A percentile compares a stretch with the other conserved stretches of the same genome.
Conservation (phyloP, 2,797 vertebrate genomes). For the Lateolabrax maculatus region DNA sequence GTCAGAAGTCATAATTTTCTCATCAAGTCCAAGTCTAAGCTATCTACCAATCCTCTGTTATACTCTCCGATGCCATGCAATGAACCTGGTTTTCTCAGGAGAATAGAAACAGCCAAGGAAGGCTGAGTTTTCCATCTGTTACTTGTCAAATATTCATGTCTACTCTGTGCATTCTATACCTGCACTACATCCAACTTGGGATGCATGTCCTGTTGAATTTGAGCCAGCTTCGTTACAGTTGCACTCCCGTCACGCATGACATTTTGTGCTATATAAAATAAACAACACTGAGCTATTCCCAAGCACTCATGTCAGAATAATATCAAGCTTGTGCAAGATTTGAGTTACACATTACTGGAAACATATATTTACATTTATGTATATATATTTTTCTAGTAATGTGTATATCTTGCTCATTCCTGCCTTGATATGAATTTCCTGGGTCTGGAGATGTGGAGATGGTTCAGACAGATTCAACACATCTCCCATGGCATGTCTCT, state of each 20-base stretch:
- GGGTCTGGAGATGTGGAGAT: conserved; percentile 4
- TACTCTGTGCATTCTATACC: conserved; percentile 1
- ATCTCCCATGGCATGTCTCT: conserved; percentile 21
- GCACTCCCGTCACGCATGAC: neutral
- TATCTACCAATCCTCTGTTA: neutral
- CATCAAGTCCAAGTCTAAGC: neutral
- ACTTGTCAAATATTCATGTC: conserved; percentile 59
- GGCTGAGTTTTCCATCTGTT: conserved; percentile 32
- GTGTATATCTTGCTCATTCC: neutral
- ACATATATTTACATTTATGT: too few relatives aligned
- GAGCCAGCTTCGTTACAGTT: neutral
- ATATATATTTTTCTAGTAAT: too few relatives aligned
- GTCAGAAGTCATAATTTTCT: neutral
- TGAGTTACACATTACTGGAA: neutral
- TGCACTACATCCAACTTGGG: neutral
- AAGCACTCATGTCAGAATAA: conserved; percentile 2
- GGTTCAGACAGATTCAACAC: conserved; percentile 15
- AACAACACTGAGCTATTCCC: neutral
- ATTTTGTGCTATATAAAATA: neutral
- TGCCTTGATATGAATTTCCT: neutral
- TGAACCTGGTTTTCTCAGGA: conserved; percentile 1
- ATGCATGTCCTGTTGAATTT: neutral
- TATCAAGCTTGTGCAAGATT: neutral
- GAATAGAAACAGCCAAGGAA: conserved; percentile 13
- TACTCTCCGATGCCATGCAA: conserved; percentile 9